Conservation (phyloP, 2,797 vertebrate species). For the Smutsia temminckii region DNA sequence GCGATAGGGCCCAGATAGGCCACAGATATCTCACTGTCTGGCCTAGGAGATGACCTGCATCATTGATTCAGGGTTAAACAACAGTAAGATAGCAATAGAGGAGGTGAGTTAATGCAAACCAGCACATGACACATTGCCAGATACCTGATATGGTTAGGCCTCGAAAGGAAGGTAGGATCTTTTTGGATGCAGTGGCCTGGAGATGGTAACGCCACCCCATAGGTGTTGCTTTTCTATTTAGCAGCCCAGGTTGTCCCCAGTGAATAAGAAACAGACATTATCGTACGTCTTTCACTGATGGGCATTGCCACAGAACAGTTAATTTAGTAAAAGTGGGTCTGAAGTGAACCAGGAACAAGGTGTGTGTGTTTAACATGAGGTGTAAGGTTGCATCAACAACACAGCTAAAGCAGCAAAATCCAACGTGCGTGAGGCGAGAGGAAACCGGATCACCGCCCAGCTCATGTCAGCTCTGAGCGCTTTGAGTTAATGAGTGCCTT, state of each 20-base stretch:
- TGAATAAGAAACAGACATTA: too few relatives aligned
- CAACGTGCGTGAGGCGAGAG: background rate
- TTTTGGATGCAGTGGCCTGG: too few relatives aligned
- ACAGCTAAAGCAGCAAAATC: background rate
- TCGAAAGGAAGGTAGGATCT: background rate
- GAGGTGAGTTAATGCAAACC: background rate
- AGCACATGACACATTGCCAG: background rate
- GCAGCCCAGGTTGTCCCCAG: background rate
- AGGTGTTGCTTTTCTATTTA: background rate
- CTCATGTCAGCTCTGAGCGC: background rate
- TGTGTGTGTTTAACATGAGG: background rate
- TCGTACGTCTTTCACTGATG: fast-evolving
- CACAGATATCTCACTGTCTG: background rate
- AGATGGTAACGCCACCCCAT: too few relatives aligned
- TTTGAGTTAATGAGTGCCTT: background rate
- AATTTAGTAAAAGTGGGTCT: background rate
- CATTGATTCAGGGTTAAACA: background rate
- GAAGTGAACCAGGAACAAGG: background rate
- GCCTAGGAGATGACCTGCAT: too few relatives aligned
- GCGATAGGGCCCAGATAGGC: fast-evolving
- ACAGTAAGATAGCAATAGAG: background rate
- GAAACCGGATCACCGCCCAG: fast-evolving
- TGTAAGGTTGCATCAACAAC: background rate
- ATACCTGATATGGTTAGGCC: fast-evolving
- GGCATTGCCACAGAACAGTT: background rate